Conservation (phyloP, 2,888 invertebrate genomes). For the Andrena dorsata region DNA sequence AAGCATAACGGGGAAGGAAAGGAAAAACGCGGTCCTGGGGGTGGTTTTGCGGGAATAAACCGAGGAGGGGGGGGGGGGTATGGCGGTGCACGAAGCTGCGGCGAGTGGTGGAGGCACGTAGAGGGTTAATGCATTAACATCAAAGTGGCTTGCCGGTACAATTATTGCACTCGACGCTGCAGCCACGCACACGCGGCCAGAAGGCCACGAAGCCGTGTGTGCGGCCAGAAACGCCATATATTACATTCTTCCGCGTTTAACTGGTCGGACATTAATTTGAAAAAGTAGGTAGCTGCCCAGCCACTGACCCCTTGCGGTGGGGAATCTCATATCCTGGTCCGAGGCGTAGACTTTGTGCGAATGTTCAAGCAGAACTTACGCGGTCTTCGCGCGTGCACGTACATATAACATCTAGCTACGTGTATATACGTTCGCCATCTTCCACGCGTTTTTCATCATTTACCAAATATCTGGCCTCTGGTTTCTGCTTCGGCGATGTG, state of each 20-base stretch:
- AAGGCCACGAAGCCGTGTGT: constrained; percentile 25
- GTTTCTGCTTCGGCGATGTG: too few species aligned
- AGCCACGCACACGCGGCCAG: constrained; percentile 37
- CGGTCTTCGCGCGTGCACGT: constrained; percentile 37
- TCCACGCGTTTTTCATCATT: constrained; percentile 22
- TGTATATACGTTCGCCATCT: background rate
- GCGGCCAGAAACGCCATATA: constrained; percentile 67
- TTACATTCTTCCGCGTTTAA: constrained; percentile 80
- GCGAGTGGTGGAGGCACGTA: constrained; percentile 63
- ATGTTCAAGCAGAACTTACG: constrained; percentile 65
- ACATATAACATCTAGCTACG: constrained; percentile 8
- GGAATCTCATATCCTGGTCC: constrained; percentile 67
- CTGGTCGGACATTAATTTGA: constrained; percentile 78
- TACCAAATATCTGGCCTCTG: background rate
- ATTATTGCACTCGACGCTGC: constrained; percentile 81
- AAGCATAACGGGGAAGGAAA: constrained; percentile 21
- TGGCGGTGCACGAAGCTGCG: constrained; percentile 46
- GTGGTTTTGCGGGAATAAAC: constrained; percentile 11
- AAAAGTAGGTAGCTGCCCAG: constrained; percentile 66
- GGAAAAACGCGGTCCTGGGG: constrained; percentile 8
- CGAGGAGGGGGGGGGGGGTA: constrained; percentile 8
- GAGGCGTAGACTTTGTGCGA: constrained; percentile 56
- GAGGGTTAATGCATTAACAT: constrained; percentile 83
- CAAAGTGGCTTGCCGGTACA: constrained; percentile 81
- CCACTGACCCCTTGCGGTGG: constrained; percentile 60